These are phyloP conservation scores for Heliconius eleuchia DNA, from an alignment of 1,140 invertebrate species.

Conservation along the genomic window DNA sequence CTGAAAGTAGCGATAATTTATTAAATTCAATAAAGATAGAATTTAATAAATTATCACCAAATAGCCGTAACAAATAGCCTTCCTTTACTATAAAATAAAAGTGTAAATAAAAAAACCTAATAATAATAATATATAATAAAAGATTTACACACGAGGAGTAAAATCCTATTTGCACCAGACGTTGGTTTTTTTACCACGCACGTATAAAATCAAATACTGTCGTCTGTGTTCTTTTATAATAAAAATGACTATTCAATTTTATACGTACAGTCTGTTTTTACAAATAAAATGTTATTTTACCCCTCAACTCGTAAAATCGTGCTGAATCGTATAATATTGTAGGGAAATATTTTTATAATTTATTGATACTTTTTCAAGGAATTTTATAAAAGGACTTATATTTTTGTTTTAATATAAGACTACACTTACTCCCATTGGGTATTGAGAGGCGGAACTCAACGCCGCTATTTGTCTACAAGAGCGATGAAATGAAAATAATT, in stretches of 20 bases:
- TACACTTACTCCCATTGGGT: too few species aligned
- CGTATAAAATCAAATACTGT: conserved; percentile 5
- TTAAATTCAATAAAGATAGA: too few species aligned
- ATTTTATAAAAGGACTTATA: background rate
- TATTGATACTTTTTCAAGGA: background rate
- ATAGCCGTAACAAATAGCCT: too few species aligned
- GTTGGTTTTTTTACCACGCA: background rate
- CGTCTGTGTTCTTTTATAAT: conserved; percentile 13
- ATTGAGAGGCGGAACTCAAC: too few species aligned
- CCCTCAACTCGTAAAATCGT: background rate
- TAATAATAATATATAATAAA: background rate
- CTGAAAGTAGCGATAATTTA: too few species aligned
- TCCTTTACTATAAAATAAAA: too few species aligned
- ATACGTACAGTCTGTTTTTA: background rate
- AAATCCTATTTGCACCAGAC: background rate
- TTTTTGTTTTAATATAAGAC: background rate
- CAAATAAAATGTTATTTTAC: conserved; percentile 17
- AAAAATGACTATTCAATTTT: conserved; percentile 27
- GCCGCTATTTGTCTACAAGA: too few species aligned
- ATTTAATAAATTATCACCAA: too few species aligned
- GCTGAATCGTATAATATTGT: background rate
- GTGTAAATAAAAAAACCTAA: too few species aligned
- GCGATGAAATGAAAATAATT: too few species aligned
- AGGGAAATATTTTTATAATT: background rate
- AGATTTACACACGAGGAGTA: background rate